Evolutionary conservation across 2,797 vertebrate species (phyloP).

Genomic region (Myripristis murdjan): DNA sequence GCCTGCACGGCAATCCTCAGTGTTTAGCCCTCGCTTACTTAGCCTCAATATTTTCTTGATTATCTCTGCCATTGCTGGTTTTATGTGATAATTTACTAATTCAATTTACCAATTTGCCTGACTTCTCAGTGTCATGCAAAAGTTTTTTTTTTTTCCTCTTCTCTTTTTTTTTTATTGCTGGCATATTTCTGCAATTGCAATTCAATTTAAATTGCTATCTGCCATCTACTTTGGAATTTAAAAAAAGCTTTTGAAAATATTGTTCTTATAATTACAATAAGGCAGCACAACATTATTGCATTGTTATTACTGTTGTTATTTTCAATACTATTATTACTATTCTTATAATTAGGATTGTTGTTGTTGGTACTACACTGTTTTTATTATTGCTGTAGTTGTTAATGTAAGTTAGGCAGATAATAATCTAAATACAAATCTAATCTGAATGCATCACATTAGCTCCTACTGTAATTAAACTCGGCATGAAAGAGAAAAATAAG

Average conservation of each 20-base stretch:
- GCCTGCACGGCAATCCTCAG: constrained; percentile 52
- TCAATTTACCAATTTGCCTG: constrained; percentile 47
- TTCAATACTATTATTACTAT: neutral
- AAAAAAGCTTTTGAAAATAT: neutral
- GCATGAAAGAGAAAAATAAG: neutral
- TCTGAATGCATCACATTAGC: constrained; percentile 6
- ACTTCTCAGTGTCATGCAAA: neutral
- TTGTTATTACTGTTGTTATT: constrained; percentile 14
- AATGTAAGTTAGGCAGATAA: too few relatives aligned
- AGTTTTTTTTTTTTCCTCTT: too few relatives aligned
- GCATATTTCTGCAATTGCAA: neutral
- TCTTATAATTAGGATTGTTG: constrained; percentile 17
- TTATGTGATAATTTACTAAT: constrained; percentile 56
- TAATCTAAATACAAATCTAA: neutral
- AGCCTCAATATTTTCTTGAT: constrained; percentile 21
- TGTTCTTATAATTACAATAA: constrained; percentile 12
- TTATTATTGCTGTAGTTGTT: constrained; percentile 3
- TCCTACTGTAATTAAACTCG: constrained; percentile 14
- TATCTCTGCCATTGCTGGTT: constrained; percentile 43
- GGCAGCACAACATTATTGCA: neutral
- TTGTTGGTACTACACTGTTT: too few relatives aligned
- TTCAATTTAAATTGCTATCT: constrained; percentile 2
- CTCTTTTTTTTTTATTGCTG: too few relatives aligned
- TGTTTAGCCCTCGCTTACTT: constrained; percentile 23
- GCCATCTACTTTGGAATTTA: neutral